Evolutionary conservation across 1,140 invertebrate species (phyloP).

Genomic region (Riptortus pedestris): DNA sequence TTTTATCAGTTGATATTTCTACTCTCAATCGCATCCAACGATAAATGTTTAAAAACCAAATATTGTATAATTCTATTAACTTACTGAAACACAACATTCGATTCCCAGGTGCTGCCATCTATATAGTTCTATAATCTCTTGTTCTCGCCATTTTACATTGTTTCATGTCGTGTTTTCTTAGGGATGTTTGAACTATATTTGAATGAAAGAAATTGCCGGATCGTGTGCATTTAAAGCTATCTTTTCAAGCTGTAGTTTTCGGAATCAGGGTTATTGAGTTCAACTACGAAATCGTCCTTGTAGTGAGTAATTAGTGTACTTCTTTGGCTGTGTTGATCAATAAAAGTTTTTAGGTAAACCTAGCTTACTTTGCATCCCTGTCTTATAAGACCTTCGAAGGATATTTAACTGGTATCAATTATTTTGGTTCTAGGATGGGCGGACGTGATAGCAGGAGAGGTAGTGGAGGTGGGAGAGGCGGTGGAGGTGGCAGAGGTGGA

Average conservation of each 20-base stretch:
- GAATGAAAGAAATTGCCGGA: background rate
- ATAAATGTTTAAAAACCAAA: too few relatives aligned
- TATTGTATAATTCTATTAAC: too few relatives aligned
- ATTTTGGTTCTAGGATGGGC: too few relatives aligned
- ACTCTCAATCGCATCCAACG: too few relatives aligned
- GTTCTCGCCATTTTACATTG: background rate
- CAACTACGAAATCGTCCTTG: too few relatives aligned
- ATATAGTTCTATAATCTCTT: background rate
- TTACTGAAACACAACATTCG: too few relatives aligned
- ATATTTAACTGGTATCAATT: too few relatives aligned
- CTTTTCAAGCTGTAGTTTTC: background rate
- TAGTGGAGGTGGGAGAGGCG: conserved; percentile 20
- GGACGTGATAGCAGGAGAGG: conserved; percentile 11
- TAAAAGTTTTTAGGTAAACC: too few relatives aligned
- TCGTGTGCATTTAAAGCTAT: background rate
- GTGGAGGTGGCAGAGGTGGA: conserved; percentile 22
- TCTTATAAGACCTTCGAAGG: too few relatives aligned
- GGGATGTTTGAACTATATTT: background rate
- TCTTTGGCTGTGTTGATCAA: conserved; percentile 9
- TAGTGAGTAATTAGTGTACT: too few relatives aligned
- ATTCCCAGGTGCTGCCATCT: background rate
- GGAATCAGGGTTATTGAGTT: background rate
- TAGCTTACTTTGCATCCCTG: too few relatives aligned
- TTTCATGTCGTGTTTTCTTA: background rate
- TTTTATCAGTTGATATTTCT: too few relatives aligned